Conservation (phyloP, 2,113 vertebrate genomes). For the Neotragus moschatus region DNA sequence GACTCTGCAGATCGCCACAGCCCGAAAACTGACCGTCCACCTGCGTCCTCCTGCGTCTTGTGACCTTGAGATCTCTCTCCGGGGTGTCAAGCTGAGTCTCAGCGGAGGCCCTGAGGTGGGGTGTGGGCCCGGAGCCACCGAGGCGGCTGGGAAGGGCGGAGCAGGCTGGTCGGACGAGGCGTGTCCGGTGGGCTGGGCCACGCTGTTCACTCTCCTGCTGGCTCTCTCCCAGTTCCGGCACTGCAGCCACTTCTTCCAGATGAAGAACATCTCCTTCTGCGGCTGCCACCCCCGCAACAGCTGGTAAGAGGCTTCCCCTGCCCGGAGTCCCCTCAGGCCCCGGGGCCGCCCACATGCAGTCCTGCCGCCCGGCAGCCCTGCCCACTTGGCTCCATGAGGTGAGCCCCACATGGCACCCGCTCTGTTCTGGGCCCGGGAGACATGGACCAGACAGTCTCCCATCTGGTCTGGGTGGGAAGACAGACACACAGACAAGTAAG, state of each 20-base stretch:
- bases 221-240: conserved; percentile 86
- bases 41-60: conserved; percentile 93
- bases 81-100: conserved; percentile 94
- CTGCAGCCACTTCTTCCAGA: conserved; percentile 98
- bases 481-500: neutral
- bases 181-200: accelerated
- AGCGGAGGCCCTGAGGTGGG: conserved; percentile 86
- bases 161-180: accelerated
- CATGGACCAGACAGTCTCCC: neutral
- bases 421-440: neutral
- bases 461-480: neutral
- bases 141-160: too few relatives aligned
- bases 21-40: conserved; percentile 94
- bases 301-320: conserved; percentile 82
- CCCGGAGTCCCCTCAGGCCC: accelerated
- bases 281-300: conserved; percentile 97
- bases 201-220: neutral
- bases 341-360: accelerated
- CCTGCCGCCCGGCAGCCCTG: neutral
- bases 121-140: conserved; percentile 7
- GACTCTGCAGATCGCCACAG: conserved; percentile 88
- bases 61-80: conserved; percentile 93
- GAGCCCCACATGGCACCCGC: accelerated
- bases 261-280: conserved; percentile 98
- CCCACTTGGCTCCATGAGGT: neutral